Evolutionary conservation across 2,888 invertebrate genomes (phyloP), one percentile per base, ranked within the genome.

Genomic region (Hypercompe scribonia): DNA sequence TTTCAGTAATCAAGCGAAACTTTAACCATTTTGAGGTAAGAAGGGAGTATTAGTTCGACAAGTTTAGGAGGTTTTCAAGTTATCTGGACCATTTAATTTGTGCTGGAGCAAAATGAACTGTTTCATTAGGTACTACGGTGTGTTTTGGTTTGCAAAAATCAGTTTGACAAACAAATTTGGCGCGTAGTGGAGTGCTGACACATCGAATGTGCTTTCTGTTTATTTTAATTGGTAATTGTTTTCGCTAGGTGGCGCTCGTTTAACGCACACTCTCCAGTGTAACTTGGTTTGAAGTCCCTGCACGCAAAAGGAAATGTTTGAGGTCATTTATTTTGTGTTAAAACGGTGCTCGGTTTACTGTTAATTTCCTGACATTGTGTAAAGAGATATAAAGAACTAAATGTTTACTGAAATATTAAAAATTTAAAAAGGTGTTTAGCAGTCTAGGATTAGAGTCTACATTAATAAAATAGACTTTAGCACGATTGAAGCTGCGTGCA

Each of bases 41-140:
- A 91, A 92, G 91, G 90, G 92, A 86, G 90, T 93, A 93, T 94
- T 94, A 94, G 93, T 93, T 93, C 91, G 92, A 93, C 93, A 93
- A 93, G 90, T 93, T 91, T 90, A 89, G 92, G 88, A 87, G 90
- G 90, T 92, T 91, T 91, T 90, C 89, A 86, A 90, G 91, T 90
- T 90, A 92, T 92, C 91, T 91, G 75, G 81, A 84, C 81, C 82
- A 84, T 88, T 90, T 84, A 85, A 83, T 77, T 79, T 72, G 31
- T 70, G 71, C 67, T 75, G 65, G 72, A 76, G 75, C 71, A 87
- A 87, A 85, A 76, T 82, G 70, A 54, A 77, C 86, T 79, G 66
- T 84, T 79, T 66, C 11, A 70, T 63, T 70, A 33, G 15, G 70
- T 8, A 18, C 70, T 85, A 84, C 68, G 80, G 81, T 82, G 76